Evolutionary conservation across 2,888 invertebrate species (phyloP), one percentile per base, ranked within the genome.

Genomic region (Cheilosia vernalis): DNA sequence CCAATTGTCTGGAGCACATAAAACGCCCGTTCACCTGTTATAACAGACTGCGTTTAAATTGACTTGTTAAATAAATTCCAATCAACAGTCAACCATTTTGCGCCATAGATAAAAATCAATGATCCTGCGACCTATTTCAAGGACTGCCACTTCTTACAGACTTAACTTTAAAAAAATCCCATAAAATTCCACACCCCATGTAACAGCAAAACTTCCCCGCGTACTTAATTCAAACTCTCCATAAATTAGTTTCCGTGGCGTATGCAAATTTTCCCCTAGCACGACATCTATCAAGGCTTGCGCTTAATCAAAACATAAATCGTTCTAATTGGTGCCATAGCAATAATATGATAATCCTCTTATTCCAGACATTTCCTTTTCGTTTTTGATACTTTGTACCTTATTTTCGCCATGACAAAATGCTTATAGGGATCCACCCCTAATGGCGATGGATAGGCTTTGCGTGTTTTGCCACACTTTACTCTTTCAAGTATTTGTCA

Each of bases 231-330:
- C 53, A 17, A 37, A 37, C 21, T 49, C 47, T 24, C 42, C 33
- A 30, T 42, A 21, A 66, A 44, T 51, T 1, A 37, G 15, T 69
- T 61, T 17, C 9, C 24, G 13, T 7, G 19, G 24, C 17, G 51
- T 44, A 61, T 77, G 60, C 63, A 78, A 78, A 77, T 63, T 63
- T 27, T 13, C 49, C 37, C 40, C 13, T 17, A 42, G 53, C 73
- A 80, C 67, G 67, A 74, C 66, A 80, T 73, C 53, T 40, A 40
- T 67, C 66, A 73, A 9, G 51, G 27, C 37, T 30, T 44, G 51
- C 67, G 66, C 58, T 60, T 61, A 78, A 77, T 77, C 55, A 72
- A 82, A 55, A 70, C 78, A 78, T 78, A 78, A 82, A 78, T 78
- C 78, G 67, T 73, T 51, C 56, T 79, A 63, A 73, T 79, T 83